Percentiles rank a stretch among this genome's conserved stretches.
Evolutionary conservation across 2,888 invertebrate genomes (phyloP).

Genomic region (Xanthorhoe designata): DNA sequence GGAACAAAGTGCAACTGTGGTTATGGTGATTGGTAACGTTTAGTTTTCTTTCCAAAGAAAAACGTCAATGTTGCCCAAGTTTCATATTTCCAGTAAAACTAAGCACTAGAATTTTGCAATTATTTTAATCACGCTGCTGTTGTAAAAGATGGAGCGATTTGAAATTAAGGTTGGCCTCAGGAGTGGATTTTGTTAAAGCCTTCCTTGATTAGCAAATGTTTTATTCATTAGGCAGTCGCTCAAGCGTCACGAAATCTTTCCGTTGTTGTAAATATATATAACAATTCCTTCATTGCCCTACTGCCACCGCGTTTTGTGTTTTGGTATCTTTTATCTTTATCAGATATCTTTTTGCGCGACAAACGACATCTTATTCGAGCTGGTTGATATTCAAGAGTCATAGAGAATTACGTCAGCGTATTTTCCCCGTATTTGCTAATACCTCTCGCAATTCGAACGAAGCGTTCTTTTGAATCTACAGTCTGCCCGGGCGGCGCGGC

Average conservation of each 20-base stretch:
- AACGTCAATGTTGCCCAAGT: conserved; percentile 13
- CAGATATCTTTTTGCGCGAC: conserved; percentile 42
- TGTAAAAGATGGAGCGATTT: conserved; percentile 19
- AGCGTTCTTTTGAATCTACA: conserved; percentile 33
- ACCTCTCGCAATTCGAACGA: conserved; percentile 39
- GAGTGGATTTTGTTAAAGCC: conserved; percentile 44
- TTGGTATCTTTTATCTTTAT: conserved; percentile 40
- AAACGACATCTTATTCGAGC: conserved; percentile 48
- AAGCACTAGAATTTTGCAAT: conserved; percentile 5
- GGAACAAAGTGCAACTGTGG: conserved; percentile 42
- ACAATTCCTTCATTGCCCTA: conserved; percentile 36
- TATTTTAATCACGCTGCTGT: conserved; percentile 12
- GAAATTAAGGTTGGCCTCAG: conserved; percentile 30
- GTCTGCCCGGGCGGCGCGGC: conserved; percentile 21
- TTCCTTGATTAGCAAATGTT: conserved; percentile 51
- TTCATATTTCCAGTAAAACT: conserved; percentile 8
- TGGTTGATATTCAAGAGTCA: conserved; percentile 46
- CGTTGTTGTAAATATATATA: conserved; percentile 46
- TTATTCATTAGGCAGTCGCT: conserved; percentile 54
- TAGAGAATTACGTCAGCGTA: conserved; percentile 47
- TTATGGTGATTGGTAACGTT: conserved; percentile 28
- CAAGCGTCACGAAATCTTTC: conserved; percentile 48
- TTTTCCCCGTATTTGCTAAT: conserved; percentile 42
- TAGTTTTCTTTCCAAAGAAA: conserved; percentile 20
- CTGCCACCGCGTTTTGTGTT: conserved; percentile 39